These are phyloP conservation scores for Drosophila saltans DNA, from an alignment of 1,140 invertebrate species.

Conservation along the genomic window DNA sequence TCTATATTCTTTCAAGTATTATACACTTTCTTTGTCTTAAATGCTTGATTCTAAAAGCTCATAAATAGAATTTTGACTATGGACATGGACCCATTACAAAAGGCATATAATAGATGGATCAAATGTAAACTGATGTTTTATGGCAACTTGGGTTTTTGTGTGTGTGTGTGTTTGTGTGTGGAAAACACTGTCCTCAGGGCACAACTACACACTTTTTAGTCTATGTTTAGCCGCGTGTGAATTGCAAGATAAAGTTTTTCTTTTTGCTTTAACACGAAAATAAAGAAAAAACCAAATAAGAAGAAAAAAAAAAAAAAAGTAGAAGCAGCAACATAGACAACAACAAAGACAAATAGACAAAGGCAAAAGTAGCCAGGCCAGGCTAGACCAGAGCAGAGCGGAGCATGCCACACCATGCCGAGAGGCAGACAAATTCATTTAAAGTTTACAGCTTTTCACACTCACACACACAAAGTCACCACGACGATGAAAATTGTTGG, in stretches of 20 bases:
- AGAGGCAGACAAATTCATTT: constrained; percentile 64
- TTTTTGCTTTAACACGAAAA: constrained; percentile 15
- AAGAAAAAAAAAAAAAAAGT: constrained; percentile 1
- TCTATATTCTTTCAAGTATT: too few species aligned
- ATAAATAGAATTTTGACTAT: too few species aligned
- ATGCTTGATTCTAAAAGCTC: too few species aligned
- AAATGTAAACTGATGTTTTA: constrained; percentile 26
- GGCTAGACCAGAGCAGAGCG: neutral
- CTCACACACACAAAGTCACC: constrained; percentile 10
- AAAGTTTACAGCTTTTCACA: constrained; percentile 39
- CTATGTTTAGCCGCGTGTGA: constrained; percentile 27
- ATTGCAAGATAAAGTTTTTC: constrained; percentile 29
- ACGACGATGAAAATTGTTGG: constrained; percentile 22
- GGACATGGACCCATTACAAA: neutral
- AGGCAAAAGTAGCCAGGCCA: neutral
- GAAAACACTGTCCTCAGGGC: constrained; percentile 6
- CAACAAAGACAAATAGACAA: constrained; percentile 17
- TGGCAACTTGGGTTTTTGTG: neutral
- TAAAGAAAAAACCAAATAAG: constrained; percentile 13
- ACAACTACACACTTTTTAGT: constrained; percentile 8
- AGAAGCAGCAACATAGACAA: constrained; percentile 18
- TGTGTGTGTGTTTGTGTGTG: neutral
- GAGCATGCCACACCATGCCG: constrained; percentile 1
- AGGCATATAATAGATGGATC: constrained; percentile 12
- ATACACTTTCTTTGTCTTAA: too few species aligned